Conservation (phyloP, 2,113 vertebrate genomes). For the Grammomys surdaster region DNA sequence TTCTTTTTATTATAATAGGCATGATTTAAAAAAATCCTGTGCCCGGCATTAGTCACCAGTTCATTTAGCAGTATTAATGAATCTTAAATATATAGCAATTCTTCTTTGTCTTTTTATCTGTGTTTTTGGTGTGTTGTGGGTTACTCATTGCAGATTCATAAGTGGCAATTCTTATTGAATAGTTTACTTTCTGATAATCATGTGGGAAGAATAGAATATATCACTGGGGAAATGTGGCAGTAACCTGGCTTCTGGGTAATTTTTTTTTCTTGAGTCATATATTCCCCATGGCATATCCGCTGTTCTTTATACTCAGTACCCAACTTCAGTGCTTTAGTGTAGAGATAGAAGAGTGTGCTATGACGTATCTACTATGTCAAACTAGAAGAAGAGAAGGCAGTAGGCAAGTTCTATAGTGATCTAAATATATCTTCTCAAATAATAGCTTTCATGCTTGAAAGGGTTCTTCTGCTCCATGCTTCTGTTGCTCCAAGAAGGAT, state of each 20-base stretch:
- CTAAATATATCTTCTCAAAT: slow-evolving; percentile 34
- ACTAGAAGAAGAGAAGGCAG: background rate
- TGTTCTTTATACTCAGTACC: background rate
- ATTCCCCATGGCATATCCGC: background rate
- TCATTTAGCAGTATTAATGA: background rate
- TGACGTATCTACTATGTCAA: background rate
- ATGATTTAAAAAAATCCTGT: background rate
- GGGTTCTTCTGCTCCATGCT: background rate
- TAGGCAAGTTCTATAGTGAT: background rate
- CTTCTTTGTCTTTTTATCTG: background rate
- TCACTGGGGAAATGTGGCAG: background rate
- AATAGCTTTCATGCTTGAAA: background rate
- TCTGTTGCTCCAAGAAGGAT: background rate
- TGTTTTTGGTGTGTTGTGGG: background rate
- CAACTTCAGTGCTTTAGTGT: background rate
- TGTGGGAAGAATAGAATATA: background rate
- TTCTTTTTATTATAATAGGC: background rate
- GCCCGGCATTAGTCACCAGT: background rate
- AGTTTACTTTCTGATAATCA: background rate
- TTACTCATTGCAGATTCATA: background rate
- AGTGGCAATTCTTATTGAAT: background rate
- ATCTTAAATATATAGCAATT: background rate
- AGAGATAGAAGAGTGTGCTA: background rate
- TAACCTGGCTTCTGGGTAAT: background rate
- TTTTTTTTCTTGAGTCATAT: background rate